These are phyloP conservation scores for Lepeophtheirus salmonis DNA, from an alignment of 1,140 invertebrate species.

Conservation along the genomic window DNA sequence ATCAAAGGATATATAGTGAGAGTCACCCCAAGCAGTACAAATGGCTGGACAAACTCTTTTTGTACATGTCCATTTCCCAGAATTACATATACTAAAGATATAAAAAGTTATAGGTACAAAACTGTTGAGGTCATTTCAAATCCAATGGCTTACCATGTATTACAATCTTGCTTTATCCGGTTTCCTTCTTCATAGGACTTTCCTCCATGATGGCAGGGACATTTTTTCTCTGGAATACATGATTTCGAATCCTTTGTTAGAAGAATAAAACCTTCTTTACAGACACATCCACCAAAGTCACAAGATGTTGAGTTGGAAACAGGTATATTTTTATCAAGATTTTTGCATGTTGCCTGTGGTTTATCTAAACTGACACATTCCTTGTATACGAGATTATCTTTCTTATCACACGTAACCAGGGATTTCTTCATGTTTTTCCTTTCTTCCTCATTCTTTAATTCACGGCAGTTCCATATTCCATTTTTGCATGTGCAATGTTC, in stretches of 20 bases:
- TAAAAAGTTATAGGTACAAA: too few species aligned
- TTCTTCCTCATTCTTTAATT: background rate
- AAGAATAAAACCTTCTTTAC: conserved; percentile 50
- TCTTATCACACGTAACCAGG: background rate
- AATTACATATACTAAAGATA: conserved; percentile 33
- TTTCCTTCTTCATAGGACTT: conserved; percentile 55
- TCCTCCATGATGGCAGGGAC: conserved; percentile 72
- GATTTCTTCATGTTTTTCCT: background rate
- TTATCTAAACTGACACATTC: background rate
- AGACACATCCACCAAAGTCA: conserved; percentile 46
- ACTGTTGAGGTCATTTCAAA: too few species aligned
- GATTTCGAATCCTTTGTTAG: conserved; percentile 39
- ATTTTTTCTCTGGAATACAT: conserved; percentile 47
- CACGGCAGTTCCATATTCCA: conserved; percentile 47
- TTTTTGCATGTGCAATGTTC: conserved; percentile 41
- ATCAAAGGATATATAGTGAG: conserved; percentile 70
- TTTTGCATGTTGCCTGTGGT: background rate
- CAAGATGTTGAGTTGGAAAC: background rate
- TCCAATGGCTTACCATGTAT: conserved; percentile 41
- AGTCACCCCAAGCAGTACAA: conserved; percentile 63
- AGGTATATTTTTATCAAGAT: background rate
- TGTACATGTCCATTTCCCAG: conserved; percentile 29
- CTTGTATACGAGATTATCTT: background rate
- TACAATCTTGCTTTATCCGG: conserved; percentile 55
- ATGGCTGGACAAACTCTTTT: conserved; percentile 34